These are phyloP conservation scores for Lepeophtheirus nordmannii DNA, from an alignment of 2,888 invertebrate genomes.

Conservation along the genomic window DNA sequence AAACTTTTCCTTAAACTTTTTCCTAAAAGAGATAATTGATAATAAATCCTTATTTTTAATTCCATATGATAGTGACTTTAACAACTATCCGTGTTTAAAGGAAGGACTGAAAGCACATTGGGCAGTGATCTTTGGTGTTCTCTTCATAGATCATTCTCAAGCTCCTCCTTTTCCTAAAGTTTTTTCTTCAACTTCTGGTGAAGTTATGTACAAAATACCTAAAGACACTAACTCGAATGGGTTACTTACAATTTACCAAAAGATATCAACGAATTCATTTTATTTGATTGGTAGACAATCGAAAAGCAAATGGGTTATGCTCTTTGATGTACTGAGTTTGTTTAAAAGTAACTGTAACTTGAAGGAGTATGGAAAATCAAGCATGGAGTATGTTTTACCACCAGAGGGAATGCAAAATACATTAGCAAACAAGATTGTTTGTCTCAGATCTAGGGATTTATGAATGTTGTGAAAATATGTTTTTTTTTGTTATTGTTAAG, in stretches of 20 bases:
- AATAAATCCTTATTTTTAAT: slow-evolving; percentile 11
- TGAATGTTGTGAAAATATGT: not conserved
- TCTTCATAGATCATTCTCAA: not conserved
- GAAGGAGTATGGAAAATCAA: not conserved
- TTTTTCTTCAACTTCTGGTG: not conserved
- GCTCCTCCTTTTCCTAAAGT: not conserved
- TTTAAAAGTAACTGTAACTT: slow-evolving; percentile 2
- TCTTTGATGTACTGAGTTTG: not conserved
- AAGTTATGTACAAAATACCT: not conserved
- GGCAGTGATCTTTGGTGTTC: slow-evolving; percentile 22
- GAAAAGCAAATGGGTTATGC: slow-evolving; percentile 1
- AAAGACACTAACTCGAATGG: not conserved
- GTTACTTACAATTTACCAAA: not conserved
- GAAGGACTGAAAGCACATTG: slow-evolving; percentile 24
- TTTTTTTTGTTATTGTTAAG: no score
- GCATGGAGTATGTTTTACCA: not conserved
- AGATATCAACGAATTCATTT: not conserved
- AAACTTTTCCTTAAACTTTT: not conserved
- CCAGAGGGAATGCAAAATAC: slow-evolving; percentile 3
- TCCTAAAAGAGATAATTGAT: not conserved
- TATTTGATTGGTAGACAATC: slow-evolving; percentile 3
- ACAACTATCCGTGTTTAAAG: slow-evolving; percentile 18
- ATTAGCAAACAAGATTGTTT: not conserved
- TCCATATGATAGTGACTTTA: slow-evolving; percentile 22
- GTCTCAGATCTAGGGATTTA: not conserved